Percentiles rank a stretch among this genome's conserved stretches.
Conservation (phyloP, 2,888 invertebrate species). For the Elmis aenea region DNA sequence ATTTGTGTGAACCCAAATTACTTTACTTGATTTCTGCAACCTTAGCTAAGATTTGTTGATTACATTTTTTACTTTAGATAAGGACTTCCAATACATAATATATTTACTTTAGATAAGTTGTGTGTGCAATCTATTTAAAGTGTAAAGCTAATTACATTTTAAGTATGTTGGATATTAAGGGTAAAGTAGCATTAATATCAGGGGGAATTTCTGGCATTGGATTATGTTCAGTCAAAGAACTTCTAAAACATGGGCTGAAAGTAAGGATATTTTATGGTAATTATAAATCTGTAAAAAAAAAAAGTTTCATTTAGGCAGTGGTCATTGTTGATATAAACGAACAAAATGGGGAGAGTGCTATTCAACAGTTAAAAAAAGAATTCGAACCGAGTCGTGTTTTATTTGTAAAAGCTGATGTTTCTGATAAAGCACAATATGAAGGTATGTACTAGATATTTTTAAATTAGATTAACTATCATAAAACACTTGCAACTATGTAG, state of each 20-base stretch:
- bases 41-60: too few relatives aligned
- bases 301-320: constrained; percentile 21
- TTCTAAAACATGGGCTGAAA: constrained; percentile 23
- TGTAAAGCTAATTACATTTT: too few relatives aligned
- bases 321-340: constrained; percentile 22
- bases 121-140: too few relatives aligned
- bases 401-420: constrained; percentile 65
- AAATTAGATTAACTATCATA: neutral
- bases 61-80: too few relatives aligned
- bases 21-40: too few relatives aligned
- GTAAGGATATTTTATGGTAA: constrained; percentile 13
- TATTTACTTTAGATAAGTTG: too few relatives aligned
- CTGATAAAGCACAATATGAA: constrained; percentile 67
- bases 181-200: constrained; percentile 31
- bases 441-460: constrained; percentile 41
- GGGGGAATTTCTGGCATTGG: constrained; percentile 32
- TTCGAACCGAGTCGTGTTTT: constrained; percentile 61
- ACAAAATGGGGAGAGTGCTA: constrained; percentile 53
- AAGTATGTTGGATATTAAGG: too few relatives aligned
- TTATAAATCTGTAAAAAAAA: too few relatives aligned
- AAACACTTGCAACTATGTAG: too few relatives aligned
- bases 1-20: too few relatives aligned
- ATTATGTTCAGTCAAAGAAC: constrained; percentile 21
- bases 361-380: constrained; percentile 55
- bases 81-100: too few relatives aligned